These are phyloP conservation scores for Neocrepidodera transversa DNA, from an alignment of 2,888 invertebrate genomes.

Conservation along the genomic window DNA sequence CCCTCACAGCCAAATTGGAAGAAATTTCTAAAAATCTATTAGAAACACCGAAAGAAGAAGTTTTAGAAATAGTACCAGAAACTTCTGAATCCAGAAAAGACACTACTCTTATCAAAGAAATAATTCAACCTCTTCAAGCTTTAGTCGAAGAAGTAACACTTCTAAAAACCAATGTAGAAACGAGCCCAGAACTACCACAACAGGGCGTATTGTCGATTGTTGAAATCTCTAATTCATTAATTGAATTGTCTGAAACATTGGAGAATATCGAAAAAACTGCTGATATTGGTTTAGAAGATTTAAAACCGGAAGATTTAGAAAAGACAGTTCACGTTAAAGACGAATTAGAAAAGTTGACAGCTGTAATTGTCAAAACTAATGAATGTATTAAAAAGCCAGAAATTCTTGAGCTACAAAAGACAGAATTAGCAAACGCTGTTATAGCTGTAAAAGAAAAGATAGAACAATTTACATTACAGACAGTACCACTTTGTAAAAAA, in stretches of 20 bases:
- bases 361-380: constrained; percentile 34
- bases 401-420: constrained; percentile 18
- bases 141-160: constrained; percentile 29
- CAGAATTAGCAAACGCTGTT: background rate
- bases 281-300: constrained; percentile 19
- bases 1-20: background rate
- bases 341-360: constrained; percentile 42
- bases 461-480: constrained; percentile 5
- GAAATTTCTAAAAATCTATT: background rate
- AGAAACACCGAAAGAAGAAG: background rate
- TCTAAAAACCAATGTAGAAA: constrained; percentile 32
- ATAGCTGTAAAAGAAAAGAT: background rate
- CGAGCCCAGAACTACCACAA: constrained; percentile 26
- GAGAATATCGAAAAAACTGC: constrained; percentile 17
- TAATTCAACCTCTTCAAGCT: constrained; percentile 19
- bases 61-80: background rate
- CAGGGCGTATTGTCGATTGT: constrained; percentile 36
- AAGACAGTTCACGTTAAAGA: constrained; percentile 18
- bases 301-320: constrained; percentile 23
- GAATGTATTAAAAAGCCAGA: constrained; percentile 33
- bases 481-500: background rate
- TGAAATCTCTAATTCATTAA: constrained; percentile 25
- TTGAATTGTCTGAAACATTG: constrained; percentile 27
- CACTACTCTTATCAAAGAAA: constrained; percentile 12
- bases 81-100: constrained; percentile 17